Conservation (phyloP, 1,140 invertebrate genomes). For the Zaprionus ghesquierei region DNA sequence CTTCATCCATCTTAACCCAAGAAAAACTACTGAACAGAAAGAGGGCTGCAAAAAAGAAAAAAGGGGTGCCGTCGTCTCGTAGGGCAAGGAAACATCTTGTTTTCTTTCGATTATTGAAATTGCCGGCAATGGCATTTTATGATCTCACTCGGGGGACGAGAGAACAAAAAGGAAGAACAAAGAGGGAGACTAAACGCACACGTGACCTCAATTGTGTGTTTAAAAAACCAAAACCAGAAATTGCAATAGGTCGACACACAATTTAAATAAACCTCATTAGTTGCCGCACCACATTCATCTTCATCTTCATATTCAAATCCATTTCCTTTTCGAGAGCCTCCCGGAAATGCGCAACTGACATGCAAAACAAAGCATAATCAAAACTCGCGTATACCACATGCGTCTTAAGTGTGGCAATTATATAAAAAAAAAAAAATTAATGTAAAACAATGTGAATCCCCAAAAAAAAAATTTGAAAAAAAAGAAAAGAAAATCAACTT, state of each 20-base stretch:
- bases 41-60: constrained; percentile 12
- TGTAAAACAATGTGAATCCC: constrained; percentile 42
- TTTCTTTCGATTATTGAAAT: constrained; percentile 81
- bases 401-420: constrained; percentile 67
- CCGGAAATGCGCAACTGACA: constrained; percentile 66
- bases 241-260: not conserved
- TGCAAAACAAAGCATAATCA: constrained; percentile 61
- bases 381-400: constrained; percentile 18
- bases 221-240: constrained; percentile 40
- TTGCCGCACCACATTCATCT: constrained; percentile 51
- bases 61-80: constrained; percentile 22
- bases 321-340: constrained; percentile 53
- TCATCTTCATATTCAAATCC: constrained; percentile 80
- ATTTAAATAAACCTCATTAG: constrained; percentile 60
- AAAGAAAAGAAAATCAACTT: constrained; percentile 6
- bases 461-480: constrained; percentile 19
- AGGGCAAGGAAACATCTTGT: constrained; percentile 65
- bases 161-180: not conserved
- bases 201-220: constrained; percentile 66
- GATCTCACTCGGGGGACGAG: constrained; percentile 55
- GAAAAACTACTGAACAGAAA: not conserved
- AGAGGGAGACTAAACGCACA: not conserved
- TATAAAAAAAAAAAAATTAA: constrained; percentile 53
- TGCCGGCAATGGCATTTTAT: constrained; percentile 64
- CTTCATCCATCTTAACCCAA: constrained; percentile 74